These are phyloP conservation scores for Gallirallus australis DNA, from an alignment of 2,797 vertebrate species.

Conservation along the genomic window DNA sequence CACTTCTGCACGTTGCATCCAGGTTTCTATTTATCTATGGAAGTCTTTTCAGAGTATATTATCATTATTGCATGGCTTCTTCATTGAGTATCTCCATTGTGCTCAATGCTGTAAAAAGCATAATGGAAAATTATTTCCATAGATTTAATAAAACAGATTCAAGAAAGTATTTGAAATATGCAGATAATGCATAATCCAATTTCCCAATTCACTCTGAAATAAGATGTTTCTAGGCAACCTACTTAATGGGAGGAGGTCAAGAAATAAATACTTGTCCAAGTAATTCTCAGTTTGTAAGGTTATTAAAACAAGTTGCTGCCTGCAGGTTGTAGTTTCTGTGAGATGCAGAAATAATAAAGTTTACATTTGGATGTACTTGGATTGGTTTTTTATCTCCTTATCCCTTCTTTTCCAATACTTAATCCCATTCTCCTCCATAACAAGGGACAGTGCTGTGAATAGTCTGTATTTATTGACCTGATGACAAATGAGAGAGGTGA, in stretches of 20 bases:
- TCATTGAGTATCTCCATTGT: background rate
- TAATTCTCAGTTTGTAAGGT: background rate
- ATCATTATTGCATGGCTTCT: background rate
- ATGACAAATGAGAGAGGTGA: background rate
- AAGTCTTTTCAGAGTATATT: background rate
- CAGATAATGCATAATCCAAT: background rate
- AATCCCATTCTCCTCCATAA: background rate
- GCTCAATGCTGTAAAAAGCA: background rate
- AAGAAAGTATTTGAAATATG: background rate
- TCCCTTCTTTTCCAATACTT: background rate
- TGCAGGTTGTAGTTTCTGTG: background rate
- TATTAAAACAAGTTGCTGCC: background rate
- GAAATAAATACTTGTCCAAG: background rate
- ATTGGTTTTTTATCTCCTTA: background rate
- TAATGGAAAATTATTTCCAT: background rate
- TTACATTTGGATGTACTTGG: background rate
- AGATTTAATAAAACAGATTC: background rate
- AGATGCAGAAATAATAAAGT: background rate
- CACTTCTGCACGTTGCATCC: background rate
- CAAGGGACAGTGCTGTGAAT: background rate
- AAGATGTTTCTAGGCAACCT: conserved; percentile 10
- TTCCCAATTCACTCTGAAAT: background rate
- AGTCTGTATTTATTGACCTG: background rate
- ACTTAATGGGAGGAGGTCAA: background rate
- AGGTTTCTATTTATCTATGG: background rate